Evolutionary conservation across 2,113 vertebrate species (phyloP), one percentile per base, ranked within the genome.

Genomic region (Paradoxurus hermaphroditus): DNA sequence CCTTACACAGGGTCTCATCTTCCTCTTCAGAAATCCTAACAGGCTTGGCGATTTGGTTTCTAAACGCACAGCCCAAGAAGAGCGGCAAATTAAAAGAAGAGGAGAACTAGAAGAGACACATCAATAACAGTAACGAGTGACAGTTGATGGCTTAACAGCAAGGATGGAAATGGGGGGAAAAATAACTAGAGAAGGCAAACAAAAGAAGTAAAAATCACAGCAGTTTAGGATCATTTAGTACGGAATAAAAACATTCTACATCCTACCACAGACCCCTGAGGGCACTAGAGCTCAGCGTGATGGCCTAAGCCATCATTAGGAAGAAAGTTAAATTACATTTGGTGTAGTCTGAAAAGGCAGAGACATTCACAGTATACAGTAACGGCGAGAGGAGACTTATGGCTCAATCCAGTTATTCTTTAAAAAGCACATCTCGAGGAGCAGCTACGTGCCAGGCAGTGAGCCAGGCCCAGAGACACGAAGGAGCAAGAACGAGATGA

Each of bases 151-250:
- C 83, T 85, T 91, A 56, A 79, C 56, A 77, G 67, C 91, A 84
- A 91, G 94, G 77, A 56, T 70, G 56, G 44, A 88, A 95, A 97
- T 4, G 10, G 25, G 56, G 29, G 36, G 19, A 2, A n/a, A n/a
- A 90, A 77, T 78, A 93, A 95, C 91, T 56, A 70, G 1, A 91
- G 86, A 94, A 90, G n/a, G 36, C 36, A 92, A 97, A 95, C 89
- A 95, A 96, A 96, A 91, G 93, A 87, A 97, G 81, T 90, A 86
- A 96, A 97, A 94, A 82, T 93, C 93, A 72, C 90, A 73, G 89
- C 84, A 94, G 73, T 72, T 96, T 83, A 94, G 79, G 63, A 95
- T 97, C 92, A 82, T 96, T 97, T 96, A 72, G 36, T 81, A 27
- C 29, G 36, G 75, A 91, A 87, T 84, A 87, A 96, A 97, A 97